Base-by-base conservation (phyloP, 2,113 vertebrate species). In the Cygnus buccinator region DNA sequence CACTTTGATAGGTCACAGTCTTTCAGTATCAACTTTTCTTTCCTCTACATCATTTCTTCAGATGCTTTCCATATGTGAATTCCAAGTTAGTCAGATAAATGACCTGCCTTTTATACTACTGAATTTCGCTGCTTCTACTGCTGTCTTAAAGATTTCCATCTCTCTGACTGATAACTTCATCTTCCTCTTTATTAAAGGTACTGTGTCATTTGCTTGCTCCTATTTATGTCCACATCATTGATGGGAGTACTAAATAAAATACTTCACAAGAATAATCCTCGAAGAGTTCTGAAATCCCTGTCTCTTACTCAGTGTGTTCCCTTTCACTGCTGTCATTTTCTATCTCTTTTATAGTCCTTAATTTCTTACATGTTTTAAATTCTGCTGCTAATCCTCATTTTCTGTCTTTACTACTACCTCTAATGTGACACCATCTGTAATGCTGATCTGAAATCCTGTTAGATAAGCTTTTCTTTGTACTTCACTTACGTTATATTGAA, bases 401-500 rank as follows among this genome's bases (percentile, higher is more conserved):
- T 88, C 57, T 90, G 75, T 57, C 67, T 85, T 71, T 35, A 48
- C 66, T 85, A 7, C 33, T 5, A 25, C 26, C 35, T 90, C 61
- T 89, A 59, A 78, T 55, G 61, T 94, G 62, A 82, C 77, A 89
- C 57, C 28, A 57, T 85, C 62, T 88, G 43, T 68, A 93, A 76
- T 61, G 44, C 4, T 5, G 25, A 46, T 44, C 84, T 84, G 61
- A 73, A 95, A 95, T 93, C 77, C 87, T 61, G 46, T 87, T 89
- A 79, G 84, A 57, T 71, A 84, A 89, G 52, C 67, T 82, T 84
- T 89, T 75, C 74, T 89, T 77, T 89, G 74, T 91, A 59, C 37
- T 43, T 94, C 28, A n/a, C 66, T 92, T 87, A 57, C 4, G n/a
- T 72, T 72, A 19, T 89, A 93, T 94, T 93, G 92, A 89, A 93